These are phyloP conservation scores for Sebastolobus altivelis DNA, from an alignment of 2,797 vertebrate genomes.

Conservation along the genomic window DNA sequence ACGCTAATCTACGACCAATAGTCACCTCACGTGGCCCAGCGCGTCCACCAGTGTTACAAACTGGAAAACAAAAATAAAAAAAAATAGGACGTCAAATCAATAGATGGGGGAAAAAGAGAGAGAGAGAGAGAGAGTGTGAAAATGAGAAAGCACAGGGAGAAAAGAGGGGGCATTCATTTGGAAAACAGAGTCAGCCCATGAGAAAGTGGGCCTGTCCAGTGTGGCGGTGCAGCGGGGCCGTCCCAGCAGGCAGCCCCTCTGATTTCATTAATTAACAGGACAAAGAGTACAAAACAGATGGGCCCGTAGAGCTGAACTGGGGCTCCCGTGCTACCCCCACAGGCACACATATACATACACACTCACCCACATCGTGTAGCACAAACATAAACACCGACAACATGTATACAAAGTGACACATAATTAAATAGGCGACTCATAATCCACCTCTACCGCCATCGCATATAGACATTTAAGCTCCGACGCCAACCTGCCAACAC, in stretches of 20 bases:
- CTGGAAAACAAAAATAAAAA: slow-evolving; percentile 73
- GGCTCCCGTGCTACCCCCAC: slow-evolving; percentile 75
- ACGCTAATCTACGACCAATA: slow-evolving; percentile 80
- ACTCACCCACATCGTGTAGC: slow-evolving; percentile 42
- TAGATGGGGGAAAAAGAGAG: slow-evolving; percentile 12
- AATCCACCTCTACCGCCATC: background rate
- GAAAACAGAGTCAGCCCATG: slow-evolving; percentile 78
- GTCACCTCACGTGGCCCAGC: slow-evolving; percentile 79
- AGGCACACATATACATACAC: slow-evolving; percentile 38
- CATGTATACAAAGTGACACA: slow-evolving; percentile 35
- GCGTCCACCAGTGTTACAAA: slow-evolving; percentile 76
- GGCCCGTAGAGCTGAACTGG: slow-evolving; percentile 76
- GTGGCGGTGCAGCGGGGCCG: slow-evolving; percentile 72
- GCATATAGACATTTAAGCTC: slow-evolving; percentile 23
- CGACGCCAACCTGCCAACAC: slow-evolving; percentile 55
- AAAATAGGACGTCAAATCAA: slow-evolving; percentile 54
- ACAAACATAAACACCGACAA: slow-evolving; percentile 40
- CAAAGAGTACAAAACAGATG: slow-evolving; percentile 86
- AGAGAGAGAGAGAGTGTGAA: slow-evolving; percentile 10
- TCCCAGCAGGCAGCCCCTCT: slow-evolving; percentile 85
- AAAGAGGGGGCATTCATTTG: slow-evolving; percentile 75
- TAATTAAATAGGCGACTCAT: slow-evolving; percentile 14
- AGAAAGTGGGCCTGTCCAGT: slow-evolving; percentile 81
- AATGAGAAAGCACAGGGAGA: slow-evolving; percentile 53
- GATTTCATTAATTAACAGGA: slow-evolving; percentile 87